Percentiles rank a stretch among this genome's conserved stretches.
Evolutionary conservation across 2,888 invertebrate species (phyloP).

Genomic region (Rhaphigaster nebulosa): DNA sequence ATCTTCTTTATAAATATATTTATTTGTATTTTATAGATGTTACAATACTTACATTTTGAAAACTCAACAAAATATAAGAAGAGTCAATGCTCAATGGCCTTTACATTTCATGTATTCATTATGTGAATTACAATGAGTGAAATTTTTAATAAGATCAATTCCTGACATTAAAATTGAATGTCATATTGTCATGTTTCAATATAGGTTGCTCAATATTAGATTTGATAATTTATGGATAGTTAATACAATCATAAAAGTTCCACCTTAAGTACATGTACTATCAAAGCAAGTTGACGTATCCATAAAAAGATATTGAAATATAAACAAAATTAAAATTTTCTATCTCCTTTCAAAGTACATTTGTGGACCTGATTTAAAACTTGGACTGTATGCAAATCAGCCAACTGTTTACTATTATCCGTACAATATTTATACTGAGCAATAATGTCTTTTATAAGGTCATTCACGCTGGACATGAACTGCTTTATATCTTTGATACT

Average conservation of each 20-base stretch:
- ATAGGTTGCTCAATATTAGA: neutral
- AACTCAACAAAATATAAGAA: neutral
- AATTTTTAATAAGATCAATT: too few relatives aligned
- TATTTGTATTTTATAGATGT: neutral
- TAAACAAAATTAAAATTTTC: neutral
- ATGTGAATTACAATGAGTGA: neutral
- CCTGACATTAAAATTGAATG: too few relatives aligned
- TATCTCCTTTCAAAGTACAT: conserved; percentile 4
- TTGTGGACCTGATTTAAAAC: neutral
- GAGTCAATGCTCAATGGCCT: neutral
- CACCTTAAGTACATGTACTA: neutral
- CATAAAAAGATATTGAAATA: neutral
- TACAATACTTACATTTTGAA: neutral
- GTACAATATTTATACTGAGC: conserved; percentile 26
- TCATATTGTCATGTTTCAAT: neutral
- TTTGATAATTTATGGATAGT: neutral
- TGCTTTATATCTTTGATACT: neutral
- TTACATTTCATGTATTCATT: neutral
- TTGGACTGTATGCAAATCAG: conserved; percentile 13
- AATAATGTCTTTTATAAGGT: conserved; percentile 24
- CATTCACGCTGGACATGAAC: neutral
- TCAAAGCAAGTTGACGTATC: neutral
- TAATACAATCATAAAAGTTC: neutral
- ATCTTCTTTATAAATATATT: neutral
- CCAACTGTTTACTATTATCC: neutral